Evolutionary conservation across 1,140 invertebrate species (phyloP).

Genomic region (Drepana arcuata): DNA sequence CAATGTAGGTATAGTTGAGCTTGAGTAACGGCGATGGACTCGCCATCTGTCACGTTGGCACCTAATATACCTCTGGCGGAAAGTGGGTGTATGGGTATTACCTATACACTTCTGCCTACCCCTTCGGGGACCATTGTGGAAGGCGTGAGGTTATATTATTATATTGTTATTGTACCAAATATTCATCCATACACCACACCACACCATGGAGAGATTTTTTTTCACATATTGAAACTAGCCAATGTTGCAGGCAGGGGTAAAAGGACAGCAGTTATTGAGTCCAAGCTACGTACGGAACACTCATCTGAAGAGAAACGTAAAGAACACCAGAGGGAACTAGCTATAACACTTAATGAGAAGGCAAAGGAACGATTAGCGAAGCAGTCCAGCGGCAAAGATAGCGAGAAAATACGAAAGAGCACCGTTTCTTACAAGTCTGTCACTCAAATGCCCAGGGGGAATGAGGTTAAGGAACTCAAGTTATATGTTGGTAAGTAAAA

Average conservation of each 20-base stretch:
- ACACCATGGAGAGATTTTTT: no score
- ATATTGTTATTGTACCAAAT: no score
- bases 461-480: slow-evolving; percentile 94
- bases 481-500: slow-evolving; percentile 89
- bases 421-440: slow-evolving; percentile 96
- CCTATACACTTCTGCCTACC: no score
- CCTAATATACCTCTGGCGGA: no score
- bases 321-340: slow-evolving; percentile 96
- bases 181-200: no score
- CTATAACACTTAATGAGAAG: slow-evolving; percentile 90
- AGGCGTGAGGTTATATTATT: no score
- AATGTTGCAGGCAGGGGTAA: slow-evolving; percentile 88
- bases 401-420: slow-evolving; percentile 93
- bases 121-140: no score
- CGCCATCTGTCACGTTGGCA: no score
- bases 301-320: slow-evolving; percentile 98
- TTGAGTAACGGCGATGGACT: no score
- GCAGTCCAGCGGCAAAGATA: slow-evolving; percentile 87
- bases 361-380: slow-evolving; percentile 93
- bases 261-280: slow-evolving; percentile 94
- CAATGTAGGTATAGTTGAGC: no score
- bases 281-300: slow-evolving; percentile 94
- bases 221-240: no score
- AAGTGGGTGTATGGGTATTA: no score
- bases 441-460: slow-evolving; percentile 93